phyloP scores from a whole-genome alignment of 2,797 vertebrate species.

The Ptychadena robeensis region DNA sequence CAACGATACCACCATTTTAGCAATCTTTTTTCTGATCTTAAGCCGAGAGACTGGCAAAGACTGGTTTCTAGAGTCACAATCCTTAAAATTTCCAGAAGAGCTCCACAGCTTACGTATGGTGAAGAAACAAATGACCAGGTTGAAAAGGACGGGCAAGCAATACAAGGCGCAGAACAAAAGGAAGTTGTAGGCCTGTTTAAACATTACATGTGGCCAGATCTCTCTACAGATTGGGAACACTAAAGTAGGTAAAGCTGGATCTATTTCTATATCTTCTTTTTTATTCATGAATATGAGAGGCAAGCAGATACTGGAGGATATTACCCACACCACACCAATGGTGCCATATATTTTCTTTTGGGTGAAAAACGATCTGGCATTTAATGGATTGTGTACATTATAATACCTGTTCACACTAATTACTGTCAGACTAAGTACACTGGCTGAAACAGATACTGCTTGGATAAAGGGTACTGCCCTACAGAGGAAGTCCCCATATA shows the following conservation, averaged over 20 bases:
- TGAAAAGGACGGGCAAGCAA: constrained; percentile 89
- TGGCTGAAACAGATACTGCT: constrained; percentile 87
- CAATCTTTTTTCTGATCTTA: constrained; percentile 87
- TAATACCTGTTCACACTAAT: constrained; percentile 91
- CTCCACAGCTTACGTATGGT: constrained; percentile 84
- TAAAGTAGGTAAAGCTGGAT: constrained; percentile 76
- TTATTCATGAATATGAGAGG: constrained; percentile 89
- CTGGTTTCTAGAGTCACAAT: constrained; percentile 78
- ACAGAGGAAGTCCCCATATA: constrained; percentile 90
- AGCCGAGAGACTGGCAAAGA: constrained; percentile 82
- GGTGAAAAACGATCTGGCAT: constrained; percentile 88
- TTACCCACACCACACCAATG: constrained; percentile 83
- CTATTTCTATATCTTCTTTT: constrained; percentile 79
- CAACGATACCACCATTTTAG: constrained; percentile 89
- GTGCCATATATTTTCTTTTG: constrained; percentile 80
- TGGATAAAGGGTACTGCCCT: constrained; percentile 88
- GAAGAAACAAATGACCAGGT: constrained; percentile 88
- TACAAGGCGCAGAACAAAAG: constrained; percentile 90
- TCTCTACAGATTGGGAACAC: constrained; percentile 86
- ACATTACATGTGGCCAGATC: constrained; percentile 85
- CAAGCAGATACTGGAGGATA: constrained; percentile 85
- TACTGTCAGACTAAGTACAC: constrained; percentile 87
- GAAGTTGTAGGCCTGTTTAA: constrained; percentile 89
- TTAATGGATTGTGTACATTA: constrained; percentile 85
- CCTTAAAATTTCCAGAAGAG: constrained; percentile 72